Conservation (phyloP, 2,113 vertebrate species). For the Gavia stellata region DNA sequence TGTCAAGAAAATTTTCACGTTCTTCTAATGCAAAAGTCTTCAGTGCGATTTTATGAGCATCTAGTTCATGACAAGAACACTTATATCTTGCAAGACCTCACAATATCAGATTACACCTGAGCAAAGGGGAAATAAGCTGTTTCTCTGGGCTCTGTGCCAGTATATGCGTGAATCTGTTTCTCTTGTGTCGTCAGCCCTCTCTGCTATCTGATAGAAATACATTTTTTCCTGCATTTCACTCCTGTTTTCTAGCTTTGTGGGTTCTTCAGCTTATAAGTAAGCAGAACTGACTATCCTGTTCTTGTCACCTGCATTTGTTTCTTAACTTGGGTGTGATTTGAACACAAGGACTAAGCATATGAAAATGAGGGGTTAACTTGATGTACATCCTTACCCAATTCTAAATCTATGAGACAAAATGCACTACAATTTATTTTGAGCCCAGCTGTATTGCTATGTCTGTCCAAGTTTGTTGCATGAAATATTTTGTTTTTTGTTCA, state of each 20-base stretch:
- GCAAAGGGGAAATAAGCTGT: neutral
- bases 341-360: neutral
- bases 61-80: neutral
- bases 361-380: neutral
- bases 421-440: neutral
- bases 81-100: neutral
- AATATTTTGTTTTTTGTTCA: neutral
- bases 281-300: neutral
- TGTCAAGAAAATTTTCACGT: neutral
- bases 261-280: neutral
- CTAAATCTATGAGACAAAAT: neutral
- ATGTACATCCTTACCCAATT: neutral
- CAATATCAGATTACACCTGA: neutral
- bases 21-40: neutral
- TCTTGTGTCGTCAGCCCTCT: neutral
- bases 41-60: neutral
- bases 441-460: neutral
- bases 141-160: neutral
- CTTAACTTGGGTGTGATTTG: neutral
- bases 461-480: neutral
- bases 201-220: neutral
- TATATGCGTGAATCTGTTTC: neutral
- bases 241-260: neutral
- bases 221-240: neutral
- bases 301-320: neutral